phyloP scores from a whole-genome alignment of 2,797 vertebrate species.

The Capromys pilorides region DNA sequence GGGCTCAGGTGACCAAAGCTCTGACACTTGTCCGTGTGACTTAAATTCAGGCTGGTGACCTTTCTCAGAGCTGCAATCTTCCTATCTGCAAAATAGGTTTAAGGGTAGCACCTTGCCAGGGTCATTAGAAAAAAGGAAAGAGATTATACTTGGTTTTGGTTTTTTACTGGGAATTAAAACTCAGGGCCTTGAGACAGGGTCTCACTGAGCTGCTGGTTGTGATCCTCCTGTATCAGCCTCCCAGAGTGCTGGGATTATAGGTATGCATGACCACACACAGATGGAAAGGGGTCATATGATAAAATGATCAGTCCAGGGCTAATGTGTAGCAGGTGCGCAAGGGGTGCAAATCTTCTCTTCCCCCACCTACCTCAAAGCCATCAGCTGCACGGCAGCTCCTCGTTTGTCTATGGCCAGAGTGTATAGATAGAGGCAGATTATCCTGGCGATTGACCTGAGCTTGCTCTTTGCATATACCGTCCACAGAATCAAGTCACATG shows the following conservation, averaged over 20 bases:
- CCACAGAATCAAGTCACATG: background rate
- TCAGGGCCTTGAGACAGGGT: background rate
- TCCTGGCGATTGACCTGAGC: background rate
- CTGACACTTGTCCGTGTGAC: background rate
- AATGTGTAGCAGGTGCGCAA: fast-evolving
- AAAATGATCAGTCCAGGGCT: background rate
- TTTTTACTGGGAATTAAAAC: background rate
- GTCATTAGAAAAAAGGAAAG: background rate
- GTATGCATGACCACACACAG: background rate
- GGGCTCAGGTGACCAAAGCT: background rate
- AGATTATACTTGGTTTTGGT: background rate
- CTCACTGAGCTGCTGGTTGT: background rate
- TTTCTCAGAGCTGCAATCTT: background rate
- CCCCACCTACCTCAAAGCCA: fast-evolving
- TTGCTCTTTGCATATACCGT: background rate
- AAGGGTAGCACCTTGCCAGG: background rate
- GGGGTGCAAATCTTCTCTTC: background rate
- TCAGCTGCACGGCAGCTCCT: background rate
- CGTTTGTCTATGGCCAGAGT: background rate
- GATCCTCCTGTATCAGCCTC: background rate
- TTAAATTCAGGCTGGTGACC: background rate
- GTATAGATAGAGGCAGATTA: background rate
- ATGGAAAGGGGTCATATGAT: background rate
- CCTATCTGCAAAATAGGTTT: background rate
- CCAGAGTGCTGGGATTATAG: background rate